Base-by-base conservation (phyloP, 2,888 invertebrate genomes). In the Neelides folsomi region DNA sequence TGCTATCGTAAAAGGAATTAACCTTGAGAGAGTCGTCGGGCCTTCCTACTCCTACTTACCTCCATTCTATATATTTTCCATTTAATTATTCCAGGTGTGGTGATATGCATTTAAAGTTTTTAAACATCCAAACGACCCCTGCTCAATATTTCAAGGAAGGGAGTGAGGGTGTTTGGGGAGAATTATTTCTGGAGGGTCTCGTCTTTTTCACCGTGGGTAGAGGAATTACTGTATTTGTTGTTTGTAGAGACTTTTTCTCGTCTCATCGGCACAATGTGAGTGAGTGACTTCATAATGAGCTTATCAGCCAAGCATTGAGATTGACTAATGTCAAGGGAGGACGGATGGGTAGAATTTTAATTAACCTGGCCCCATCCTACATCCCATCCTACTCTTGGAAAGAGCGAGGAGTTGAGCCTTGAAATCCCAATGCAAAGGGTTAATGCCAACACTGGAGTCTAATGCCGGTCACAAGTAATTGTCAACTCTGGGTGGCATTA, bases 11-110 rank as follows among this genome's bases (percentile, higher is more conserved):
- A 60, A 63, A 59, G 59, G 59, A 60, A 63, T 59, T 63, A 59
- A 59, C 60, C 58, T 58, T 60, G 60, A 58, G 45, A 54, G 47
- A 49, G 49, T 36, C 43, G 53, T 45, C 43, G 49, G 49, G 42
- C 44, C 48, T 52, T 48, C 45, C 52, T 49, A 44, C 38, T 47
- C 49, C 49, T 45, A 38, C 42, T 46, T 49, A 18, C 39, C 13
- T 49, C 18, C 16, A 15, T n/a, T 47, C 50, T 47, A 49, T 44
- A 57, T 56, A 59, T 60, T 56, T 53, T 54, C 51, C 60, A 52
- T 55, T 63, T 63, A 60, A 60, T 63, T 63, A 63, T 60, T 63
- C 63, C 60, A 63, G 63, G 63, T 63, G 63, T 59, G 60, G 60
- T 60, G 60, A 61, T 58, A 58, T 58, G 59, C 61, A 59, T 59